A percentile compares a stretch with the other conserved stretches of the same genome.
Conservation (phyloP, 2,113 vertebrate species). For the Bos taurus region DNA sequence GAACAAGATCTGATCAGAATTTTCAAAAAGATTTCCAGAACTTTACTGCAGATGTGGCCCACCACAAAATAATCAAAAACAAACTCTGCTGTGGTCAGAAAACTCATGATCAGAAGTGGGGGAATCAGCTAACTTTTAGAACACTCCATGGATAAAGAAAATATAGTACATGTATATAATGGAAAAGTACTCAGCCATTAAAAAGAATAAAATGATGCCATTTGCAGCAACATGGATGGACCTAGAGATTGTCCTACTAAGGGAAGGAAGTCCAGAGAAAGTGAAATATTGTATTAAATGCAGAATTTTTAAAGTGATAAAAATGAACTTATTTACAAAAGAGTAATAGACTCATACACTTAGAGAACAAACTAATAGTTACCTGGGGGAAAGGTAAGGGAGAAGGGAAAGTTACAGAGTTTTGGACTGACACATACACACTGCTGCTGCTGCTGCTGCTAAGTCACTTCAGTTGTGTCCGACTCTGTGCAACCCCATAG, state of each 20-base stretch:
- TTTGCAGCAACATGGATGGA: background rate
- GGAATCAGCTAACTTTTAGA: background rate
- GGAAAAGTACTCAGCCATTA: background rate
- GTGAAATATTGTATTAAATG: background rate
- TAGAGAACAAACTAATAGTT: background rate
- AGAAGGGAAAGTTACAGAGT: background rate
- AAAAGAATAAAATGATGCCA: background rate
- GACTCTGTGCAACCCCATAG: too few relatives aligned
- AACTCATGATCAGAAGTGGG: background rate
- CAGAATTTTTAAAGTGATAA: background rate
- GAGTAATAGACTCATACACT: background rate
- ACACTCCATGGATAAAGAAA: background rate
- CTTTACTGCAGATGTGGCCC: background rate
- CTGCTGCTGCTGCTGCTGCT: too few relatives aligned
- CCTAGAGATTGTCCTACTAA: background rate
- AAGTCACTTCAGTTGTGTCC: too few relatives aligned
- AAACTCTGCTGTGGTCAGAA: background rate
- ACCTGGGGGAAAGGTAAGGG: background rate
- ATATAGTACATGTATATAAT: background rate
- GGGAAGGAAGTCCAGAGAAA: background rate
- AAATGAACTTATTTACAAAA: background rate
- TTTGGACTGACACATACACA: background rate
- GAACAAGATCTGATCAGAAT: background rate
- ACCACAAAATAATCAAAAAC: background rate
- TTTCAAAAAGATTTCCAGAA: background rate